Conservation (phyloP, 2,888 invertebrate genomes). For the Calameuta pallipes region DNA sequence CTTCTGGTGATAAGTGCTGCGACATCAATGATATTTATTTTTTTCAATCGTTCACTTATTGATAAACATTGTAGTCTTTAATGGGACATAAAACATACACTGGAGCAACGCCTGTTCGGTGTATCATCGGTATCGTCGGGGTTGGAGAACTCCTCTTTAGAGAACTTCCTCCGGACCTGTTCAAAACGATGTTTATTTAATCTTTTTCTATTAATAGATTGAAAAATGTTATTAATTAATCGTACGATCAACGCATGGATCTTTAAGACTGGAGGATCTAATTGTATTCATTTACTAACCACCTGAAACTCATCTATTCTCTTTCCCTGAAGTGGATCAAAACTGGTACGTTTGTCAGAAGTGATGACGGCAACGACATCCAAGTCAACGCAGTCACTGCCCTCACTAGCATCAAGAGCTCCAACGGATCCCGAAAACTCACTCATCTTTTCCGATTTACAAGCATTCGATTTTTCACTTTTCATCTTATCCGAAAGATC, state of each 20-base stretch:
- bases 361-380: slow-evolving; percentile 30
- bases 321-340: slow-evolving; percentile 34
- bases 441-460: slow-evolving; percentile 8
- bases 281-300: slow-evolving; percentile 19
- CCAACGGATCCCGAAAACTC: slow-evolving; percentile 4
- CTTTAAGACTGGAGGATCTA: neutral
- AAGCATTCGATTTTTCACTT: slow-evolving; percentile 8
- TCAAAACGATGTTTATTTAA: slow-evolving; percentile 7
- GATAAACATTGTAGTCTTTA: neutral
- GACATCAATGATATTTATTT: slow-evolving; percentile 17
- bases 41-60: neutral
- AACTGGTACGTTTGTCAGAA: slow-evolving; percentile 32
- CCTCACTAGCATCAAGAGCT: slow-evolving; percentile 11
- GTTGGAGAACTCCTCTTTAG: slow-evolving; percentile 60
- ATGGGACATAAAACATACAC: slow-evolving; percentile 36
- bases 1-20: slow-evolving; percentile 62
- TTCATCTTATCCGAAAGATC: neutral
- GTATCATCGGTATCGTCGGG: slow-evolving; percentile 60
- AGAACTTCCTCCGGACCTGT: slow-evolving; percentile 53
- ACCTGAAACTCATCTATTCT: slow-evolving; percentile 48
- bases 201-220: slow-evolving; percentile 10
- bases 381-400: slow-evolving; percentile 25
- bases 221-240: neutral
- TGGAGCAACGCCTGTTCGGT: slow-evolving; percentile 58
- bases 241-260: neutral